phyloP scores from a whole-genome alignment of 2,888 invertebrate genomes.

The Pycnomerus fuliginosus region DNA sequence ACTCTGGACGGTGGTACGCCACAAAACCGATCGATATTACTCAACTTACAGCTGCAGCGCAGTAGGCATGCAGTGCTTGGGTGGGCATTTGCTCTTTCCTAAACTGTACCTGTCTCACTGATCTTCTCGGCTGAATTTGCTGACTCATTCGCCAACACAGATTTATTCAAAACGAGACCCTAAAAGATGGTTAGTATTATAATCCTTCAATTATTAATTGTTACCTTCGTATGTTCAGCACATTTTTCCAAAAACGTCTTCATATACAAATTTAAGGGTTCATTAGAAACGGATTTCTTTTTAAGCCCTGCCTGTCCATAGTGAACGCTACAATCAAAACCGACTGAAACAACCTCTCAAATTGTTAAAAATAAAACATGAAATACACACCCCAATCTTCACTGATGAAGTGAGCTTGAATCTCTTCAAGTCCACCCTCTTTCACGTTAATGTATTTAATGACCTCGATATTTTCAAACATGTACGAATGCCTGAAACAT shows the following conservation, averaged over 20 bases:
- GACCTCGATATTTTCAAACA: constrained; percentile 54
- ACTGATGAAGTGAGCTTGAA: constrained; percentile 61
- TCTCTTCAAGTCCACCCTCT: constrained; percentile 50
- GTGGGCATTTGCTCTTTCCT: no score
- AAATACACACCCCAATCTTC: constrained; percentile 57
- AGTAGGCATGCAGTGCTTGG: no score
- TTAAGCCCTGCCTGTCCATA: background rate
- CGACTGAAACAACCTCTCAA: background rate
- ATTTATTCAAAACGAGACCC: no score
- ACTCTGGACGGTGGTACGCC: no score
- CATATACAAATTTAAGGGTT: background rate
- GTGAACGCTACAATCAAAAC: background rate
- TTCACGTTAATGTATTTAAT: constrained; percentile 52
- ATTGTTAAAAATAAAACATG: constrained; percentile 11
- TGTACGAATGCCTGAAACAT: constrained; percentile 44
- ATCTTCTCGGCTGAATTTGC: no score
- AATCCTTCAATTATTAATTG: no score
- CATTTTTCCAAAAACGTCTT: constrained; percentile 1
- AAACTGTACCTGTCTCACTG: no score
- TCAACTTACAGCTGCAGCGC: no score
- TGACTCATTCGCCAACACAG: no score
- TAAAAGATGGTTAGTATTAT: no score
- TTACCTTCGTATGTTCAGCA: no score
- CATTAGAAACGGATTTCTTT: background rate
- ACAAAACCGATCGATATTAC: no score